A percentile compares a stretch with the other conserved stretches of the same genome.
Conservation (phyloP, 2,888 invertebrate genomes). For the Eilema sororculum region DNA sequence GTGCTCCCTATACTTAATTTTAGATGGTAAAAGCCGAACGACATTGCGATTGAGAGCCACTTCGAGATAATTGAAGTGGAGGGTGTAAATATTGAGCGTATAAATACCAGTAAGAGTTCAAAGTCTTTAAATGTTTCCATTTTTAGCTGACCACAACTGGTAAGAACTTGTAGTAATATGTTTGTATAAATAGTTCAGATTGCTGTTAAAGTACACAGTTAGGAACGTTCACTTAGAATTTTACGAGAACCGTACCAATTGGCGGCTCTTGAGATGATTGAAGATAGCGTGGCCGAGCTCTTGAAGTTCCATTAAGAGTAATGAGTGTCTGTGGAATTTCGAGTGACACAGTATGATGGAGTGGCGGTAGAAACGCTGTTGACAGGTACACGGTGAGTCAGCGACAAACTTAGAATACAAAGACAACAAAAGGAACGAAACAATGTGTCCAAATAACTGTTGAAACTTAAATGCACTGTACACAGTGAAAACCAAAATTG, state of each 20-base stretch:
- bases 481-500: constrained; percentile 28
- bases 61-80: constrained; percentile 67
- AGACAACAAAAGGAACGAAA: constrained; percentile 56
- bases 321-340: constrained; percentile 75
- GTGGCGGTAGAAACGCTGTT: constrained; percentile 73
- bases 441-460: constrained; percentile 40
- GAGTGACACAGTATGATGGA: constrained; percentile 76
- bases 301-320: constrained; percentile 79
- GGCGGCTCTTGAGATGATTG: constrained; percentile 65
- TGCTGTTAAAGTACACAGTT: constrained; percentile 50
- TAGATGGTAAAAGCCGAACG: constrained; percentile 68
- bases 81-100: constrained; percentile 49
- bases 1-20: constrained; percentile 71
- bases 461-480: constrained; percentile 30
- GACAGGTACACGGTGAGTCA: constrained; percentile 82
- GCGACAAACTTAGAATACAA: constrained; percentile 62
- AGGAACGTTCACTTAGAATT: constrained; percentile 53
- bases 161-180: constrained; percentile 61
- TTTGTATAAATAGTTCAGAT: constrained; percentile 43
- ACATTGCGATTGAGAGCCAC: constrained; percentile 62
- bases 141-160: constrained; percentile 56
- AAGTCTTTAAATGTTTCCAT: constrained; percentile 56
- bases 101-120: constrained; percentile 54
- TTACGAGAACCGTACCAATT: constrained; percentile 59
- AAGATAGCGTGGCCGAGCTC: constrained; percentile 65